Evolutionary conservation across 2,797 vertebrate genomes (phyloP).

Genomic region (Pantherophis vulpinus): DNA sequence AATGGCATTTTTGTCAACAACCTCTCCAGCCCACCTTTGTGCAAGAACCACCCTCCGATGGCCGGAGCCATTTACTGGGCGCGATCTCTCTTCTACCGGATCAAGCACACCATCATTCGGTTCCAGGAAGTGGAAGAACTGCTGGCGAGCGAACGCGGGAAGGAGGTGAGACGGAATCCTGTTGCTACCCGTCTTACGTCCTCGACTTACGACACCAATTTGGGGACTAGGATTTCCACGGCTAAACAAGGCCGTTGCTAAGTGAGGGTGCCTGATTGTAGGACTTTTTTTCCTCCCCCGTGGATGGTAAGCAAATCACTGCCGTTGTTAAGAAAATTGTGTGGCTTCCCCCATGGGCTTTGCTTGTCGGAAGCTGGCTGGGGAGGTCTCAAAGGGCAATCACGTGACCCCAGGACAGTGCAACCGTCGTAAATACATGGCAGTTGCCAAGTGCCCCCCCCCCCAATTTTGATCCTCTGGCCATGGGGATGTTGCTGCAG

Average conservation of each 20-base stretch:
- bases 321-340: too few species aligned
- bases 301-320: too few species aligned
- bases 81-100: conserved; percentile 76
- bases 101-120: conserved; percentile 78
- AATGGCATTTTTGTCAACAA: conserved; percentile 77
- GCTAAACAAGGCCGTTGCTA: background rate
- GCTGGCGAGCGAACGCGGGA: conserved; percentile 73
- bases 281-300: too few species aligned
- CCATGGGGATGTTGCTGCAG: too few species aligned
- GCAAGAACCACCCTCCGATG: conserved; percentile 82
- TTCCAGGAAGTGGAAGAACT: conserved; percentile 82
- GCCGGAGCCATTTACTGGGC: conserved; percentile 89
- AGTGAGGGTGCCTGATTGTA: too few species aligned
- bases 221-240: background rate
- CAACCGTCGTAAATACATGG: too few species aligned
- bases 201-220: background rate
- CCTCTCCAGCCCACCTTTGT: conserved; percentile 77
- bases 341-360: too few species aligned
- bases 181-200: background rate
- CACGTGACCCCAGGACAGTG: too few species aligned
- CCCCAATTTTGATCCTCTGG: too few species aligned
- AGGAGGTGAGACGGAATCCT: conserved; percentile 66
- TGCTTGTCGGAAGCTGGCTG: too few species aligned
- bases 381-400: too few species aligned
- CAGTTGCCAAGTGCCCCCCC: too few species aligned